Evolutionary conservation across 2,888 invertebrate genomes (phyloP).

Genomic region (Temnothorax ravouxi): DNA sequence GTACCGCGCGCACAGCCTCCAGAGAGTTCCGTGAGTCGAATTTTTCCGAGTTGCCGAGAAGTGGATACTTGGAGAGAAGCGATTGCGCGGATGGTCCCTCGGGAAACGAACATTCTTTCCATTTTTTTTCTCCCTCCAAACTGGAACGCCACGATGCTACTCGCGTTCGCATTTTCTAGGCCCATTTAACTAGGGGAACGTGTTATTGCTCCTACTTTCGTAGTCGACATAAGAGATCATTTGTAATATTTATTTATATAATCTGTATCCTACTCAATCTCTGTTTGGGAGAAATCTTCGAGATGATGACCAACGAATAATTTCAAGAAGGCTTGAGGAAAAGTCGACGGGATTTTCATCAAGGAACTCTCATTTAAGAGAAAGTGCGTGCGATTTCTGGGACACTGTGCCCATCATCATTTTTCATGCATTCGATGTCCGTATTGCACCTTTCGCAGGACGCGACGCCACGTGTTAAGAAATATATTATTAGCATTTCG

Average conservation of each 20-base stretch:
- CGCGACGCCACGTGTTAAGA: slow-evolving; percentile 19
- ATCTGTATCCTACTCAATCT: background rate
- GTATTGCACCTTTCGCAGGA: background rate
- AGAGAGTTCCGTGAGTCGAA: slow-evolving; percentile 44
- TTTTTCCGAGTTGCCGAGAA: slow-evolving; percentile 48
- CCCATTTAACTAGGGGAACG: background rate
- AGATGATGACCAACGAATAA: background rate
- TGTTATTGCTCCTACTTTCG: background rate
- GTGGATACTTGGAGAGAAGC: slow-evolving; percentile 41
- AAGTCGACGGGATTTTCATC: background rate
- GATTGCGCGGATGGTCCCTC: slow-evolving; percentile 30
- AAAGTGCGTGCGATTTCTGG: background rate
- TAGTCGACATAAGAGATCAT: background rate
- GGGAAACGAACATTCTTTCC: slow-evolving; percentile 11
- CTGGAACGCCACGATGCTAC: background rate
- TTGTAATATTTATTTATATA: slow-evolving; percentile 7
- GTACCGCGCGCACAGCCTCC: slow-evolving; percentile 24
- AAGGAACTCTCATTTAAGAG: background rate
- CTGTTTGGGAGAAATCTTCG: slow-evolving; percentile 9
- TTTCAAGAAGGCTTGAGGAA: background rate
- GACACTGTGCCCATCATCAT: slow-evolving; percentile 4
- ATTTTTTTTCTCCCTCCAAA: background rate
- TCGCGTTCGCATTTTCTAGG: background rate
- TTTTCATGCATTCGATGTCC: background rate
- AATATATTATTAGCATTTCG: slow-evolving; percentile 51